phyloP scores from a whole-genome alignment of 2,797 vertebrate species.

The Pygocentrus nattereri region DNA sequence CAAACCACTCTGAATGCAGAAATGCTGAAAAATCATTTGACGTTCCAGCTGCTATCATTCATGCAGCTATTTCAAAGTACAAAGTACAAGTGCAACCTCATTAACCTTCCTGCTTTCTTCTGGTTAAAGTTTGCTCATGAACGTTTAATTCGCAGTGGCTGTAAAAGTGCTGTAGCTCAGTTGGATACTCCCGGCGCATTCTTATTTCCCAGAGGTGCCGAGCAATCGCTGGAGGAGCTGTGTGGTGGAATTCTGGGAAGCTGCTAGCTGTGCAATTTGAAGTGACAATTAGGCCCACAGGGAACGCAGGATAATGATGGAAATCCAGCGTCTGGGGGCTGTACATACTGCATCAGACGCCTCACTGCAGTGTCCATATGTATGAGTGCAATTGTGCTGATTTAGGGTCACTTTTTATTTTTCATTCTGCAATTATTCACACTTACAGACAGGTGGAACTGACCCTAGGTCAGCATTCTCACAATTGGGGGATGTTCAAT shows the following conservation, averaged over 20 bases:
- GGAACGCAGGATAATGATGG: slow-evolving; percentile 30
- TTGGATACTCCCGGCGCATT: slow-evolving; percentile 12
- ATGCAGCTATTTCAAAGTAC: too few species aligned
- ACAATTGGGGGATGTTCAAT: not conserved
- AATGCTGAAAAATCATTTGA: too few species aligned
- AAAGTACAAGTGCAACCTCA: too few species aligned
- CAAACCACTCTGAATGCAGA: too few species aligned
- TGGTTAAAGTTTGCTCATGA: not conserved
- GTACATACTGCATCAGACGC: not conserved
- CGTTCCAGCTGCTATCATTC: too few species aligned
- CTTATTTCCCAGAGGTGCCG: slow-evolving; percentile 32
- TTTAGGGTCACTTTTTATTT: not conserved
- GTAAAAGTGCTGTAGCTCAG: not conserved
- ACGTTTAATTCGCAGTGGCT: not conserved
- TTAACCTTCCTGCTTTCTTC: not conserved
- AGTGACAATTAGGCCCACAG: slow-evolving; percentile 33
- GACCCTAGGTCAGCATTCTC: slow-evolving; percentile 12
- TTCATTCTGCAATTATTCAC: slow-evolving; percentile 23
- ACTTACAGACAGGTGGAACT: not conserved
- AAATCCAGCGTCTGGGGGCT: slow-evolving; percentile 20
- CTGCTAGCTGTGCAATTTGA: slow-evolving; percentile 35
- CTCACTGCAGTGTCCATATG: slow-evolving; percentile 25
- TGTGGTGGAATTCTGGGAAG: slow-evolving; percentile 26
- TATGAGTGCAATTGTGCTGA: slow-evolving; percentile 10
- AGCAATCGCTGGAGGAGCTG: slow-evolving; percentile 29